A percentile compares a stretch with the other conserved stretches of the same genome.
Conservation (phyloP, 1,140 invertebrate species). For the Arctopsyche grandis region DNA sequence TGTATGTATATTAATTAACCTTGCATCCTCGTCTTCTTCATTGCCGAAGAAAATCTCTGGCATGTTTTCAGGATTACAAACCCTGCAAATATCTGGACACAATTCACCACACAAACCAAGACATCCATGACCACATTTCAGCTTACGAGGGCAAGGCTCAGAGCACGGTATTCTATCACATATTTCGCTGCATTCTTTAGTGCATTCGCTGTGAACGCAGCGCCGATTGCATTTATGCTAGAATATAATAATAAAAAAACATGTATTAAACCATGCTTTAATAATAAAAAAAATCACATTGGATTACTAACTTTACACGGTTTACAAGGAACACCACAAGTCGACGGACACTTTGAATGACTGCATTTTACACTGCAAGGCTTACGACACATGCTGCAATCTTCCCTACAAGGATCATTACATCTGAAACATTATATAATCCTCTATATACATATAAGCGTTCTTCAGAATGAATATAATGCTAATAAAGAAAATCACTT, state of each 20-base stretch:
- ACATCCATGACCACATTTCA: conserved; percentile 68
- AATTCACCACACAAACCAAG: conserved; percentile 72
- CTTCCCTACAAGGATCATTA: conserved; percentile 62
- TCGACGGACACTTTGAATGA: conserved; percentile 64
- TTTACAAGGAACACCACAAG: conserved; percentile 68
- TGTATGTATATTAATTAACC: conserved; percentile 60
- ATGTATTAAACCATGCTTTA: conserved; percentile 42
- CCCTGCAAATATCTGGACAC: conserved; percentile 63
- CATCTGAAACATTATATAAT: conserved; percentile 64
- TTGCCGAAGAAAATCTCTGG: conserved; percentile 64
- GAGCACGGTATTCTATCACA: conserved; percentile 66
- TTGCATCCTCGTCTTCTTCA: conserved; percentile 66
- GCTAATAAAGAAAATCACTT: no score
- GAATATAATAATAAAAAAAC: conserved; percentile 56
- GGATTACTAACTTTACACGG: conserved; percentile 60
- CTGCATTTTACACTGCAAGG: conserved; percentile 67
- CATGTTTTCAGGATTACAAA: conserved; percentile 64
- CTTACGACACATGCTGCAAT: conserved; percentile 60
- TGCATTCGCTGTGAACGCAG: conserved; percentile 68
- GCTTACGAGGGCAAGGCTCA: conserved; percentile 62
- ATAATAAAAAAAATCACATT: not conserved
- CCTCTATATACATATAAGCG: no score
- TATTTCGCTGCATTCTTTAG: conserved; percentile 63
- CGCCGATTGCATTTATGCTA: conserved; percentile 58
- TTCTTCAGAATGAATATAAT: no score